Evolutionary conservation across 2,113 vertebrate genomes (phyloP).

Genomic region (Gadus chalcogrammus): DNA sequence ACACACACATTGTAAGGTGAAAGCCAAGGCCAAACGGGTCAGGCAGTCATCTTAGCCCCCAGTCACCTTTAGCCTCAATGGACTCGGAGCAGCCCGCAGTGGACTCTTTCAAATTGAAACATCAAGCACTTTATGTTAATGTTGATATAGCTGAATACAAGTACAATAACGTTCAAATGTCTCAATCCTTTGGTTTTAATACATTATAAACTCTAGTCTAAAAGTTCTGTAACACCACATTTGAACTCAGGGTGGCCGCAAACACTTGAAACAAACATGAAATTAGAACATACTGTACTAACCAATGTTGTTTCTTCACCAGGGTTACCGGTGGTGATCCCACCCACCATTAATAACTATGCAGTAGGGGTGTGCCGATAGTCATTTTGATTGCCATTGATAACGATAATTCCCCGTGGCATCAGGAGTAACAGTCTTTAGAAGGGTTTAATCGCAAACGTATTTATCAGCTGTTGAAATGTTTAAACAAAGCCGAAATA

Average conservation of each 20-base stretch:
- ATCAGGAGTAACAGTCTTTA: too few relatives aligned
- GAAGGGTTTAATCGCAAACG: too few relatives aligned
- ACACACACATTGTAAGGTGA: slow-evolving; percentile 95
- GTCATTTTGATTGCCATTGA: too few relatives aligned
- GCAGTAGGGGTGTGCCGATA: too few relatives aligned
- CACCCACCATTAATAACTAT: neutral
- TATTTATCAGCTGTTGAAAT: too few relatives aligned
- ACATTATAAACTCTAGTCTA: slow-evolving; percentile 6
- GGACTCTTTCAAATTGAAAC: slow-evolving; percentile 98
- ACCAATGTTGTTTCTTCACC: neutral
- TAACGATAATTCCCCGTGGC: too few relatives aligned
- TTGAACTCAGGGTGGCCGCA: neutral
- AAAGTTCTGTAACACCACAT: slow-evolving; percentile 25
- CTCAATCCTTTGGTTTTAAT: slow-evolving; percentile 46
- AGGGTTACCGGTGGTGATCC: neutral
- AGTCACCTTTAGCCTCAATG: slow-evolving; percentile 79
- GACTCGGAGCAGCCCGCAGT: slow-evolving; percentile 93
- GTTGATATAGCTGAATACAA: slow-evolving; percentile 79
- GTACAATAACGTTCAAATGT: slow-evolving; percentile 60
- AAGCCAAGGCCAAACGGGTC: slow-evolving; percentile 97
- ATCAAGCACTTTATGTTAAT: slow-evolving; percentile 95
- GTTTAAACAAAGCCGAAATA: too few relatives aligned
- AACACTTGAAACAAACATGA: neutral
- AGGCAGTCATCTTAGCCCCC: slow-evolving; percentile 90
- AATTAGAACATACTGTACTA: neutral